Conservation (phyloP, 2,113 vertebrate species). For the Chrysochloris asiatica region DNA sequence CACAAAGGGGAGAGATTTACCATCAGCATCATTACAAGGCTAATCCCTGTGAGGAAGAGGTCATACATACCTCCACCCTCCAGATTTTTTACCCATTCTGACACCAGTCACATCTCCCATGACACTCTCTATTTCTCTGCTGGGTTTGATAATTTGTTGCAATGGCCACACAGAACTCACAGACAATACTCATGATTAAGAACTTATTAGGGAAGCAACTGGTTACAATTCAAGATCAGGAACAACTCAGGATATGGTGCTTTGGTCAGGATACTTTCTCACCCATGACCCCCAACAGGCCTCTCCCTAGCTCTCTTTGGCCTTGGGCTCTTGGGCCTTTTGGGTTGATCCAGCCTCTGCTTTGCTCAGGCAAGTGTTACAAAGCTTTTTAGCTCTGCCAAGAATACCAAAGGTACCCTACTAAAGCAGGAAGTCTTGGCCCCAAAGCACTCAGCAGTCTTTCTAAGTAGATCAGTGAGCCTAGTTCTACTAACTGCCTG, state of each 20-base stretch:
- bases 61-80: background rate
- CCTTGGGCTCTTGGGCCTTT: background rate
- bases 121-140: no score
- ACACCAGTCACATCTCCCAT: no score
- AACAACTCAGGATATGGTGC: background rate
- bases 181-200: background rate
- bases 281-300: no score
- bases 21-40: background rate
- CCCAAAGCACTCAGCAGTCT: no score
- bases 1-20: background rate
- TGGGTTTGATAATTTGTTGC: background rate
- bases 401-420: background rate
- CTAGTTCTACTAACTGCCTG: no score
- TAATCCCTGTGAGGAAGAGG: background rate
- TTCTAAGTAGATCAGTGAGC: no score
- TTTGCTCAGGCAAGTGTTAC: background rate
- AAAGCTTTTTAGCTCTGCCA: background rate
- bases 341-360: background rate
- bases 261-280: background rate
- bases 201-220: background rate
- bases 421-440: background rate
- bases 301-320: background rate
- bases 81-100: background rate
- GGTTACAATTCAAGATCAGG: background rate
- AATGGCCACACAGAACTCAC: background rate